phyloP scores from a whole-genome alignment of 1,140 invertebrate species.

The Tenebrio molitor region DNA sequence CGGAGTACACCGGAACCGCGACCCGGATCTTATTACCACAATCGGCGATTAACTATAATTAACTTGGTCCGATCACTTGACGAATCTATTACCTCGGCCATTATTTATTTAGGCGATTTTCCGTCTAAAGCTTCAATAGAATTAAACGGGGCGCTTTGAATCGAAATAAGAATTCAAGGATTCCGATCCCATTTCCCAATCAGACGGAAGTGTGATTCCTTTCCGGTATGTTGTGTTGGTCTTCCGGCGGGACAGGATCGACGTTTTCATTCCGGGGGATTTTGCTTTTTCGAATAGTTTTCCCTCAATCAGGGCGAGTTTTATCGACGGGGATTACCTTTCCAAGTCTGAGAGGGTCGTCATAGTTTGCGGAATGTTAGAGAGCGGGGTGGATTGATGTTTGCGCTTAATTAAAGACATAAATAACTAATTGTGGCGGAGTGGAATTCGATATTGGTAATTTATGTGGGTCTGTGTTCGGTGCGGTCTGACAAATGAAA shows the following conservation, averaged over 20 bases:
- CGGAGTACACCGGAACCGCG: too few species aligned
- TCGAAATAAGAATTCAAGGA: conserved; percentile 9
- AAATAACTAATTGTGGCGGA: conserved; percentile 19
- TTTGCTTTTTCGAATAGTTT: not conserved
- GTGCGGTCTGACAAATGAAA: not conserved
- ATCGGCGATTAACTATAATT: too few species aligned
- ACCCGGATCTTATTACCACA: too few species aligned
- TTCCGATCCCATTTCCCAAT: not conserved
- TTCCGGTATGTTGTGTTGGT: too few species aligned
- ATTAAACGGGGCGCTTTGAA: not conserved
- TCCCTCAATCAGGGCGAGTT: not conserved
- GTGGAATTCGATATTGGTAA: not conserved
- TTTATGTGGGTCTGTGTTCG: not conserved
- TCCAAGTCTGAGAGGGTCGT: not conserved
- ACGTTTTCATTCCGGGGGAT: not conserved
- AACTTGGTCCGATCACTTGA: too few species aligned
- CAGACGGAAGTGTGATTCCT: too few species aligned
- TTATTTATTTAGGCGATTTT: conserved; percentile 4
- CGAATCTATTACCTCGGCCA: too few species aligned
- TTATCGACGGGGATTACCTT: not conserved
- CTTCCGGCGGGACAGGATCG: not conserved
- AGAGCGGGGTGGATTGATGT: too few species aligned
- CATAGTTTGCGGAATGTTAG: not conserved
- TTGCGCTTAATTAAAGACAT: conserved; percentile 23
- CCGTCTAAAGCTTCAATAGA: not conserved